A percentile compares a stretch with the other conserved stretches of the same genome.
These are phyloP conservation scores for Scaptodrosophila latifasciaeformis DNA, from an alignment of 2,888 invertebrate species.

Conservation along the genomic window DNA sequence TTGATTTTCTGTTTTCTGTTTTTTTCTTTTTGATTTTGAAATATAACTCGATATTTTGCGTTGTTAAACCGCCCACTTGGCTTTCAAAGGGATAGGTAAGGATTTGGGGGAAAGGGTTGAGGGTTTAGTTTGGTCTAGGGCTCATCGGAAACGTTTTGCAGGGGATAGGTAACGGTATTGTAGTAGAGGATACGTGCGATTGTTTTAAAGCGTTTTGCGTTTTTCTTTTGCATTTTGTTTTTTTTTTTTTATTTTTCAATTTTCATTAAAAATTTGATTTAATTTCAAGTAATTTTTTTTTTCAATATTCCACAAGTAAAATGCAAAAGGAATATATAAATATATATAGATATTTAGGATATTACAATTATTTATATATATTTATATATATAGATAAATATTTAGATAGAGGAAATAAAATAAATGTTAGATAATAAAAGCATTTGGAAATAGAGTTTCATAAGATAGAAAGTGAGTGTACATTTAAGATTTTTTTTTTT, in stretches of 20 bases:
- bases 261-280: conserved; percentile 7
- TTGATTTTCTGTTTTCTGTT: conserved; percentile 19
- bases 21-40: conserved; percentile 48
- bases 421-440: conserved; percentile 62
- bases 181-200: conserved; percentile 74
- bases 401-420: conserved; percentile 59
- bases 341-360: conserved; percentile 49
- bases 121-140: conserved; percentile 40
- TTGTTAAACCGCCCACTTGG: conserved; percentile 53
- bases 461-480: conserved; percentile 31
- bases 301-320: conserved; percentile 43
- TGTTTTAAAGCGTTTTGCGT: conserved; percentile 73
- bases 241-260: conserved; percentile 19
- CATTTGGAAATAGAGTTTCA: conserved; percentile 30
- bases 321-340: conserved; percentile 51
- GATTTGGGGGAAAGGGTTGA: not conserved
- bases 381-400: conserved; percentile 35
- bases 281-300: conserved; percentile 21
- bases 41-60: conserved; percentile 45
- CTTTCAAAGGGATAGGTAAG: conserved; percentile 33
- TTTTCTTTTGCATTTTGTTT: conserved; percentile 71
- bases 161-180: conserved; percentile 71
- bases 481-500: conserved; percentile 27
- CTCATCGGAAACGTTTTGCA: conserved; percentile 67
- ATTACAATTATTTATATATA: conserved; percentile 17